A percentile compares a stretch with the other conserved stretches of the same genome.
Evolutionary conservation across 2,888 invertebrate genomes (phyloP).

Genomic region (Galerucella calmariensis): DNA sequence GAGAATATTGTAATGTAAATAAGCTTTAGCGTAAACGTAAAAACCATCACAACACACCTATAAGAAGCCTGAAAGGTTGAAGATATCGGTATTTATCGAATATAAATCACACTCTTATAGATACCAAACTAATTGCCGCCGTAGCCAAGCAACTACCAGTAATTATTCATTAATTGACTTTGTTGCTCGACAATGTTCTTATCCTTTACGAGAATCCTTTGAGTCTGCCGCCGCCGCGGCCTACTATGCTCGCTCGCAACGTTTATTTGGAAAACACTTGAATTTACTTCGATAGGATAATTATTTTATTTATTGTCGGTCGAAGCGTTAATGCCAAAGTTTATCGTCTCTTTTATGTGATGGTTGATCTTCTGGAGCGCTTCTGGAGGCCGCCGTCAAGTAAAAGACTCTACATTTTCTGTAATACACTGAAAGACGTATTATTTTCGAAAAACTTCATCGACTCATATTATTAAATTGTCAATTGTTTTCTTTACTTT

Average conservation of each 20-base stretch:
- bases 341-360: slow-evolving; percentile 37
- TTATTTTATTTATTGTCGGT: slow-evolving; percentile 48
- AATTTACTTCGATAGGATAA: slow-evolving; percentile 49
- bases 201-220: slow-evolving; percentile 56
- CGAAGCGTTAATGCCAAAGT: slow-evolving; percentile 34
- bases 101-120: slow-evolving; percentile 36
- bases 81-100: slow-evolving; percentile 18
- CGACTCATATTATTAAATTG: too few relatives aligned
- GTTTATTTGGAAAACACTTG: slow-evolving; percentile 55
- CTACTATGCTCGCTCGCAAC: slow-evolving; percentile 38
- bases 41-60: slow-evolving; percentile 1
- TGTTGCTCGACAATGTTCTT: slow-evolving; percentile 61
- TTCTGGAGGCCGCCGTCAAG: slow-evolving; percentile 10
- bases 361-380: slow-evolving; percentile 13
- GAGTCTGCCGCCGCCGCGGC: slow-evolving; percentile 47
- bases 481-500: too few relatives aligned
- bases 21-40: slow-evolving; percentile 5
- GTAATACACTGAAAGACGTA: background rate
- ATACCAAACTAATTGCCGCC: slow-evolving; percentile 57
- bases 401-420: background rate
- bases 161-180: slow-evolving; percentile 62
- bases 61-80: background rate
- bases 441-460: too few relatives aligned
- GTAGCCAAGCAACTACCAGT: slow-evolving; percentile 49
- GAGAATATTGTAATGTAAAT: background rate